Base-by-base conservation (phyloP, 1,140 invertebrate species). In the Calliopsis andreniformis region DNA sequence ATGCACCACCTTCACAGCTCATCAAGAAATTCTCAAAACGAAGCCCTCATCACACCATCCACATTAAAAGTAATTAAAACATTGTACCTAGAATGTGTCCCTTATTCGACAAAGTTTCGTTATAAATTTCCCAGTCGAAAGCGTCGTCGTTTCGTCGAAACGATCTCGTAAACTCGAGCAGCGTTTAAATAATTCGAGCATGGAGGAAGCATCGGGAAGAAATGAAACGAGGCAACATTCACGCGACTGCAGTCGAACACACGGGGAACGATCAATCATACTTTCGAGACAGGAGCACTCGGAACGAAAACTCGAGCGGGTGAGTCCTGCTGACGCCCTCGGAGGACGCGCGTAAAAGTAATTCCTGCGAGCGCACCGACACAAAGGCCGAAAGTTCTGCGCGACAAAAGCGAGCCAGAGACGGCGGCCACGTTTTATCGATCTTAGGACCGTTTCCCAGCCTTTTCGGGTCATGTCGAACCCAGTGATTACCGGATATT, bases 401-500 rank as follows among this genome's bases (percentile, higher is more conserved):
- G 39, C 39, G 51, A 71, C 61, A 56, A 66, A 55, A 32, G 12
- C 25, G 23, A 56, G 4, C 32, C 12, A 12, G 12, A 56, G 23
- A 14, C 16, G n/a, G 7, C 20, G 5, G 49, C 28, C 71, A 30
- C 32, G 49, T 67, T 75, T 56, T 75, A 75, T 75, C 71, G 71
- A 75, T 75, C 51, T 39, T 35, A 45, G 62, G 51, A 51, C 30
- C 25, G 45, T 10, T 66, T 66, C 28, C n/a, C 35, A 23, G n/a
- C 18, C 28, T 47, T 56, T 69, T 56, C 18, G 20, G 71, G 71
- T 75, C 62, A 56, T 67, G 51, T 67, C 51, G 71, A 45, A 72
- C 43, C 35, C 58, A 28, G 30, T 80, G 64, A 79, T 81, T 81
- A 81, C 72, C 69, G 69, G 47, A 72, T 61, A 72, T 61, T 72